phyloP scores from a whole-genome alignment of 2,888 invertebrate species.

The Synergus japonicus region DNA sequence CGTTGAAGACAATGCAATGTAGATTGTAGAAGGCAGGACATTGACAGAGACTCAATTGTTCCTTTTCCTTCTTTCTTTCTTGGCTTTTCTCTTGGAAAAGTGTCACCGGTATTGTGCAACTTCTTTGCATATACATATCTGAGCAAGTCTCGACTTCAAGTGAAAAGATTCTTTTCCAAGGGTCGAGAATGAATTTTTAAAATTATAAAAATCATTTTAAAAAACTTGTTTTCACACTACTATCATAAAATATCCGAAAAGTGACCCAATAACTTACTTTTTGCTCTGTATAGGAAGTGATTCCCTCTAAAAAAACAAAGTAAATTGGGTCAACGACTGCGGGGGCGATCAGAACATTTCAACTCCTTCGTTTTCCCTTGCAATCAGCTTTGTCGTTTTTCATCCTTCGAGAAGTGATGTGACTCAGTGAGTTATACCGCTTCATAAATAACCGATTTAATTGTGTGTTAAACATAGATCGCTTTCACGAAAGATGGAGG shows the following conservation, averaged over 20 bases:
- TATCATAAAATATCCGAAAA: neutral
- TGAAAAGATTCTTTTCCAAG: constrained; percentile 9
- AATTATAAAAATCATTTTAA: no score
- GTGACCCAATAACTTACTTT: neutral
- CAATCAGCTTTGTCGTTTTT: neutral
- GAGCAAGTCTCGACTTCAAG: neutral
- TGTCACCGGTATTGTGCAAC: constrained; percentile 7
- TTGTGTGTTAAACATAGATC: constrained; percentile 31
- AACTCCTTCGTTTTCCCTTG: neutral
- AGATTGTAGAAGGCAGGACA: constrained; percentile 25
- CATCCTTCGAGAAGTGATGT: neutral
- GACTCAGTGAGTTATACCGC: neutral
- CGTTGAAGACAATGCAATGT: neutral
- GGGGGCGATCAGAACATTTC: neutral
- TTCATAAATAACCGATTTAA: constrained; percentile 27
- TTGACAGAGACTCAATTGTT: constrained; percentile 13
- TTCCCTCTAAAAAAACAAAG: neutral
- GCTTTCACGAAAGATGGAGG: constrained; percentile 29
- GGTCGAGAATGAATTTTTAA: neutral
- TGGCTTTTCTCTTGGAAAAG: constrained; percentile 5
- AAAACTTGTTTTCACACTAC: neutral
- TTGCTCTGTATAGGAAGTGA: neutral
- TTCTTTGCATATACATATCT: neutral
- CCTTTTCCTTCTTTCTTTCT: constrained; percentile 1
- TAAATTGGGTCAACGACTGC: neutral